Base-by-base conservation (phyloP, 2,797 vertebrate species). In the Mus spretus region DNA sequence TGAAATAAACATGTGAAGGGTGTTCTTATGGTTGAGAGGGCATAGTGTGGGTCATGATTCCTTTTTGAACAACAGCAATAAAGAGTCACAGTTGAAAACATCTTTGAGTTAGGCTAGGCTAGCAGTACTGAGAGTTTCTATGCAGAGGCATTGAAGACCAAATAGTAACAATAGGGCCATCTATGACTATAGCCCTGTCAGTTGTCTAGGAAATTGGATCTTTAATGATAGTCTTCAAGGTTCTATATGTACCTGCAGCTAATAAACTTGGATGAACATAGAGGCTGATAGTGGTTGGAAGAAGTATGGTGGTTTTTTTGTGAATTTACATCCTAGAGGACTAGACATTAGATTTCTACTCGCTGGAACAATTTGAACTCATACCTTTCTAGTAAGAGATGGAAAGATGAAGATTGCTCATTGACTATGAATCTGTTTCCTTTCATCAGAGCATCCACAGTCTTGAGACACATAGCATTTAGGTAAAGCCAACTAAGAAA, bases 11-110 rank as follows among this genome's bases (percentile, higher is more conserved):
- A 15, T 14, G 17, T n/a, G n/a, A 44, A 80, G n/a, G 47, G 70
- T 78, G 24, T 55, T 84, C 6, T 9, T 28, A 17, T 37, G 57
- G 19, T 53, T 31, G 50, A 92, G 31, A 53, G 4, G 50, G 15
- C 55, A 40, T 13, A 2, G n/a, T 0, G 2, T 34, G 4, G 11
- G 40, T 63, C 19, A 63, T 0, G 19, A 19, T n/a, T 31, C 10
- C 11, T 77, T 15, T 94, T 63, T 79, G 9, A 34, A 19, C 22
- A 26, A 24, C 22, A 15, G 20, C 10, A n/a, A 4, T 55, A 40
- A 55, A 55, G 19, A 84, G 15, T 22, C 91, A 26, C n/a, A 14
- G 11, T 20, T 85, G 22, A 63, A 70, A 40, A 72, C 40, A 44
- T n/a, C 4, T 55, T 78, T 15, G n/a, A 13, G 31, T 5, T 0